Evolutionary conservation across 2,888 invertebrate species (phyloP).

Genomic region (Drosophila picticornis): DNA sequence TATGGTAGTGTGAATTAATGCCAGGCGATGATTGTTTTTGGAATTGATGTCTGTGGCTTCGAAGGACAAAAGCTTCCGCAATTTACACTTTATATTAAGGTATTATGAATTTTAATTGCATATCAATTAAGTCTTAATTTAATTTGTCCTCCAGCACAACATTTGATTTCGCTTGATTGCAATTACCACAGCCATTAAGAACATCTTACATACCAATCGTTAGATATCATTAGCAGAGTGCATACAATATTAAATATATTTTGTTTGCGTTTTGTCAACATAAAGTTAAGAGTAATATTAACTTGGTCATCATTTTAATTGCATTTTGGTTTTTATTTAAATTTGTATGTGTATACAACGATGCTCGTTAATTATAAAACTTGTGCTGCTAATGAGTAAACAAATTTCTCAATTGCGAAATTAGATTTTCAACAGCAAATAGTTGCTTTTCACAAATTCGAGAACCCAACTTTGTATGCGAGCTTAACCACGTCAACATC

Average conservation of each 20-base stretch:
- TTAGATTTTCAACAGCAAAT: background rate
- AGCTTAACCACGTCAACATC: background rate
- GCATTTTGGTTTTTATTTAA: constrained; percentile 12
- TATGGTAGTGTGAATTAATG: constrained; percentile 20
- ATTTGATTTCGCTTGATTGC: constrained; percentile 41
- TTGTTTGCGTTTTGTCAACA: background rate
- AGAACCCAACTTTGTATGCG: background rate
- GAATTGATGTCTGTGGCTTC: constrained; percentile 16
- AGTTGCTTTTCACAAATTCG: background rate
- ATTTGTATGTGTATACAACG: background rate
- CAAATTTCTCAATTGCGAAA: background rate
- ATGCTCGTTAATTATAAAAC: background rate
- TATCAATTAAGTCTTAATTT: constrained; percentile 74
- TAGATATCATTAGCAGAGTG: constrained; percentile 19
- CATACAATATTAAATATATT: background rate
- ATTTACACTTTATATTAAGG: constrained; percentile 49
- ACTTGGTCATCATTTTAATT: constrained; percentile 20
- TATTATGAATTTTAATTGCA: constrained; percentile 75
- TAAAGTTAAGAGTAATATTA: background rate
- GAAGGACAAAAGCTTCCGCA: constrained; percentile 40
- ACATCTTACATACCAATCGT: constrained; percentile 6
- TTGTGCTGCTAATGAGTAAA: background rate
- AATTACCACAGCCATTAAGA: constrained; percentile 53
- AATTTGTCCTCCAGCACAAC: constrained; percentile 24
- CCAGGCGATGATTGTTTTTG: constrained; percentile 26